Evolutionary conservation across 2,888 invertebrate species (phyloP).

Genomic region (Boloria euphrosyne): DNA sequence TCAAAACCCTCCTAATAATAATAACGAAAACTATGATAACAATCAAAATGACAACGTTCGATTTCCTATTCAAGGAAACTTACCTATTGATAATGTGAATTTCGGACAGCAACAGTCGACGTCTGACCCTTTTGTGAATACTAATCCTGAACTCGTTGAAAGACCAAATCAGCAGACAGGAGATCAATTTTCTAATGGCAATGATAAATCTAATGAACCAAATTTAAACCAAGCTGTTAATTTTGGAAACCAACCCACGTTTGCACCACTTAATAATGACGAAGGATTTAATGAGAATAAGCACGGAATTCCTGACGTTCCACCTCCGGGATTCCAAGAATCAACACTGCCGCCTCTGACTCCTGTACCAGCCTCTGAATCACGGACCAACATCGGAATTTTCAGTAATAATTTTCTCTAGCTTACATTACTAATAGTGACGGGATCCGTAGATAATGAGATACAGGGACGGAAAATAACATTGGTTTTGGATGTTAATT

Average conservation of each 20-base stretch:
- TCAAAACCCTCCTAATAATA: constrained; percentile 6
- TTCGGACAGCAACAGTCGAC: constrained; percentile 25
- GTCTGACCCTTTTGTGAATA: constrained; percentile 8
- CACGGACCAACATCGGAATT: constrained; percentile 44
- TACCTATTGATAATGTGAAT: constrained; percentile 35
- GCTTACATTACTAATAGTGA: constrained; percentile 11
- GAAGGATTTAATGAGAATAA: constrained; percentile 8
- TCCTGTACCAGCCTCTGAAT: constrained; percentile 48
- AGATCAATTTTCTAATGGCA: constrained; percentile 23
- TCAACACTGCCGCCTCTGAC: constrained; percentile 44
- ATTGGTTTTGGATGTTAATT: constrained; percentile 20
- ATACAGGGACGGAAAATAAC: constrained; percentile 15
- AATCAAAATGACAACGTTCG: constrained; percentile 39
- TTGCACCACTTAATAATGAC: constrained; percentile 14
- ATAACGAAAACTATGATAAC: constrained; percentile 30
- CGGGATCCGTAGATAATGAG: too few species aligned
- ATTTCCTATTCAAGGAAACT: constrained; percentile 40
- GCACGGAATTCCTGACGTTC: constrained; percentile 11
- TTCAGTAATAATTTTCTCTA: constrained; percentile 14
- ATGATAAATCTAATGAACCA: constrained; percentile 2
- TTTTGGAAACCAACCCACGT: constrained; percentile 1
- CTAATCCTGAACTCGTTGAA: constrained; percentile 7
- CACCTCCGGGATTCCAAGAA: constrained; percentile 4
- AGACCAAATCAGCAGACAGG: constrained; percentile 18
- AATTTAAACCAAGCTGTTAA: background rate